A percentile compares a stretch with the other conserved stretches of the same genome.
Conservation (phyloP, 2,797 vertebrate genomes). For the Micromesistius poutassou region DNA sequence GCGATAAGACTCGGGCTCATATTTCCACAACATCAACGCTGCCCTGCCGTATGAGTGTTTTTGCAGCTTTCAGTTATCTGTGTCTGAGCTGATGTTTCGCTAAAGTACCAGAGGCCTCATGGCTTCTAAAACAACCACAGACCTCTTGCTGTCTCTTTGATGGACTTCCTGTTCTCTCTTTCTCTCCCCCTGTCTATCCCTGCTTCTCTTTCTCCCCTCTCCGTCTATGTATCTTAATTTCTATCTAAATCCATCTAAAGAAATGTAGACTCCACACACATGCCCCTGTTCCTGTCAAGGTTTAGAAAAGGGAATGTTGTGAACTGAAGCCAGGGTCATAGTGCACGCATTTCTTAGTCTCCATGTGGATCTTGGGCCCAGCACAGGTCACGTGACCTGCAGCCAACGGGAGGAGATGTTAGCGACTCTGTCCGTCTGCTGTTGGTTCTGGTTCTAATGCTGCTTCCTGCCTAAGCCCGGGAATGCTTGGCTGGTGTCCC, state of each 20-base stretch:
- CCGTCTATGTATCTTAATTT: constrained; percentile 9
- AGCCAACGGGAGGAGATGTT: not conserved
- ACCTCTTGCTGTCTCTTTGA: constrained; percentile 5
- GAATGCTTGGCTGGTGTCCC: not conserved
- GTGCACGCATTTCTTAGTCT: not conserved
- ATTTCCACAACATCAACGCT: constrained; percentile 50
- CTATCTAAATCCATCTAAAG: constrained; percentile 4
- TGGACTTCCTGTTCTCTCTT: not conserved
- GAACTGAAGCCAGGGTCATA: too few species aligned
- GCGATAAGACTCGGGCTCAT: constrained; percentile 60
- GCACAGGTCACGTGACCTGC: not conserved
- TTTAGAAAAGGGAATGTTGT: not conserved
- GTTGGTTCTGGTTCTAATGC: not conserved
- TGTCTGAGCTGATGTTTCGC: constrained; percentile 45
- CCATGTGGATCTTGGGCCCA: not conserved
- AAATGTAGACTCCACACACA: not conserved
- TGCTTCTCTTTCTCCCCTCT: not conserved
- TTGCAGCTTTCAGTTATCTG: constrained; percentile 51
- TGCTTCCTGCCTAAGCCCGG: not conserved
- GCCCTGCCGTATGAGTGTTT: constrained; percentile 43
- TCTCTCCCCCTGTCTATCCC: not conserved
- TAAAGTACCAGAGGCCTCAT: constrained; percentile 42
- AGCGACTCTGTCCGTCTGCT: not conserved
- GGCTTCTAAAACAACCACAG: constrained; percentile 52
- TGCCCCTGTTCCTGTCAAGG: not conserved